Conservation (phyloP, 2,888 invertebrate genomes). For the Geotrupes spiniger region DNA sequence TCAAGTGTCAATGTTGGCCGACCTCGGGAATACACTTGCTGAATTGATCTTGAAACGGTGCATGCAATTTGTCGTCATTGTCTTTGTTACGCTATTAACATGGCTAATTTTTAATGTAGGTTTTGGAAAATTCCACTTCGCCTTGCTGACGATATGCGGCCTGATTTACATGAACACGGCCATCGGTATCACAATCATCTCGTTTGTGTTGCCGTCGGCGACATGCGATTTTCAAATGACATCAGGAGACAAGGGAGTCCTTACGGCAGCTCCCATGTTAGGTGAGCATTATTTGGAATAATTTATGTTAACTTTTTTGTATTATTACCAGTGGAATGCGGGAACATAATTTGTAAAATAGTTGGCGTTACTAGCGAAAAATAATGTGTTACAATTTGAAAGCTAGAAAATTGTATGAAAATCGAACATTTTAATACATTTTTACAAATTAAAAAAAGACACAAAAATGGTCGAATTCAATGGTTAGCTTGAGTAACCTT, state of each 20-base stretch:
- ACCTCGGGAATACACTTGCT: constrained; percentile 3
- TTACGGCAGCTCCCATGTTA: constrained; percentile 74
- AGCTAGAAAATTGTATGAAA: too few relatives aligned
- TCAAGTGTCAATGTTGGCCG: constrained; percentile 32
- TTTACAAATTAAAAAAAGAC: too few relatives aligned
- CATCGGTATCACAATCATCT: constrained; percentile 75
- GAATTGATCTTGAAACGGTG: constrained; percentile 5
- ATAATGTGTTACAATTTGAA: too few relatives aligned
- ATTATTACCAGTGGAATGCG: too few relatives aligned
- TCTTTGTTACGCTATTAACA: too few relatives aligned
- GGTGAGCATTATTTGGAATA: constrained; percentile 51
- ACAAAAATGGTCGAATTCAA: too few relatives aligned
- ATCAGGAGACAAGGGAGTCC: constrained; percentile 73
- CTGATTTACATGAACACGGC: constrained; percentile 82
- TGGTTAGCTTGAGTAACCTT: too few relatives aligned
- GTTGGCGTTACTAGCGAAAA: too few relatives aligned
- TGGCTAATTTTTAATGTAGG: constrained; percentile 54
- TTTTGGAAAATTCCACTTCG: constrained; percentile 79
- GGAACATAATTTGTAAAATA: too few relatives aligned
- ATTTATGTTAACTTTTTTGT: too few relatives aligned
- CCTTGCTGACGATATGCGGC: constrained; percentile 71
- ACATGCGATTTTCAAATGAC: constrained; percentile 80
- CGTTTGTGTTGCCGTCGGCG: constrained; percentile 80
- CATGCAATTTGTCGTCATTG: too few relatives aligned
- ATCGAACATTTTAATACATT: too few relatives aligned